Conservation (phyloP, 2,888 invertebrate genomes). For the Cistogaster globosa region DNA sequence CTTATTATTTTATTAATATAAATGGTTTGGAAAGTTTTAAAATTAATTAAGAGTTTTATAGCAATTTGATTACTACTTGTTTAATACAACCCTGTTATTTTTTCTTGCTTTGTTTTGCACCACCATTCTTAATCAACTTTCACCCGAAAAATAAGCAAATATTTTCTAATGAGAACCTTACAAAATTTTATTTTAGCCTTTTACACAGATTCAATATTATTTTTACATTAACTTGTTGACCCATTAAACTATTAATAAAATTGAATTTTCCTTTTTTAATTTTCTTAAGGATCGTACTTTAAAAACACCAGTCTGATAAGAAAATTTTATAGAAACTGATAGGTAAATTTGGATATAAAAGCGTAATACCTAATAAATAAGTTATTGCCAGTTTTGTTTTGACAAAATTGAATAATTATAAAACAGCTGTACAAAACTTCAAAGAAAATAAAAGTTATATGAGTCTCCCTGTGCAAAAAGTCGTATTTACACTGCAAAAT, state of each 20-base stretch:
- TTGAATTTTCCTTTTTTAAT: conserved; percentile 1
- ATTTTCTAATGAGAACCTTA: conserved; percentile 30
- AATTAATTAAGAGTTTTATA: too few species aligned
- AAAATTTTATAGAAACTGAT: conserved; percentile 40
- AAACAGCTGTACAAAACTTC: conserved; percentile 34
- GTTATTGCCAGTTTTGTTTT: conserved; percentile 48
- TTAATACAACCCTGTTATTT: background rate
- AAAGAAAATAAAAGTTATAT: background rate
- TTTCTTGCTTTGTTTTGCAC: background rate
- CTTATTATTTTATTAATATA: too few species aligned
- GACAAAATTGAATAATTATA: conserved; percentile 20
- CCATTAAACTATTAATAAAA: background rate
- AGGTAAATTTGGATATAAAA: background rate
- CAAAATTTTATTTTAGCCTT: background rate
- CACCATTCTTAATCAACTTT: conserved; percentile 16
- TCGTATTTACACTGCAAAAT: conserved; percentile 35
- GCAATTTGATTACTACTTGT: too few species aligned
- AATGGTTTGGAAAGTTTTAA: too few species aligned
- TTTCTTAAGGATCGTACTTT: background rate
- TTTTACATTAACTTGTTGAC: background rate
- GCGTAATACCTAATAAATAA: background rate
- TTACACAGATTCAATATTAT: background rate
- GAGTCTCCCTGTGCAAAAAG: conserved; percentile 4
- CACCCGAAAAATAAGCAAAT: conserved; percentile 6
- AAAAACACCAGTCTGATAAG: background rate